Conservation (phyloP, 2,888 invertebrate genomes). For the Allophyes oxyacanthae region DNA sequence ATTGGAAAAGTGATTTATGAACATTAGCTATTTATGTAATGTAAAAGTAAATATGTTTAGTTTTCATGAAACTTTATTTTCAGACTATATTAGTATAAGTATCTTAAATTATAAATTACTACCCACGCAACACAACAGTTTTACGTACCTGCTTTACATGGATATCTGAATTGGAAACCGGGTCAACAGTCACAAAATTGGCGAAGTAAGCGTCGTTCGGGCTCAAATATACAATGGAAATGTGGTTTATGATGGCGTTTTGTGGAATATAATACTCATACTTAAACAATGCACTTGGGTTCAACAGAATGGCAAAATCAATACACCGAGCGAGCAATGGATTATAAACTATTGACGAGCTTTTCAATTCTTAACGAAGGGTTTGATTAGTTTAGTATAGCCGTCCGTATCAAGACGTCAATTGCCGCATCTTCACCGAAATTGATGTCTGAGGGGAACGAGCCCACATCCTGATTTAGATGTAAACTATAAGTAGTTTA, state of each 20-base stretch:
- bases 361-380: constrained; percentile 46
- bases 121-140: too few species aligned
- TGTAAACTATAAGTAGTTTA: constrained; percentile 12
- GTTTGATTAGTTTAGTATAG: constrained; percentile 47
- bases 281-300: constrained; percentile 58
- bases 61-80: too few species aligned
- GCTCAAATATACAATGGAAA: constrained; percentile 51
- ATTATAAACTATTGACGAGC: constrained; percentile 67
- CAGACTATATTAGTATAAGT: too few species aligned
- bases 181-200: constrained; percentile 56
- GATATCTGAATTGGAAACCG: constrained; percentile 51
- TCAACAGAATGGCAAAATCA: constrained; percentile 71
- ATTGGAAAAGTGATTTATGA: constrained; percentile 6
- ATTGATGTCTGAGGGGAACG: constrained; percentile 9
- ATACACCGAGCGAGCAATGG: constrained; percentile 65
- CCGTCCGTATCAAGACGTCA: constrained; percentile 32
- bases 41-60: too few species aligned
- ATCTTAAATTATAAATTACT: too few species aligned
- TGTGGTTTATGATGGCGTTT: constrained; percentile 43
- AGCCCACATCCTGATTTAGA: constrained; percentile 2
- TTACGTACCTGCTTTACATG: constrained; percentile 48
- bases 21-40: too few species aligned
- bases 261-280: constrained; percentile 49
- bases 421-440: constrained; percentile 24
- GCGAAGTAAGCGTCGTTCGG: constrained; percentile 49